These are phyloP conservation scores for Zaprionus obscuricornis DNA, from an alignment of 2,888 invertebrate genomes.

Conservation along the genomic window DNA sequence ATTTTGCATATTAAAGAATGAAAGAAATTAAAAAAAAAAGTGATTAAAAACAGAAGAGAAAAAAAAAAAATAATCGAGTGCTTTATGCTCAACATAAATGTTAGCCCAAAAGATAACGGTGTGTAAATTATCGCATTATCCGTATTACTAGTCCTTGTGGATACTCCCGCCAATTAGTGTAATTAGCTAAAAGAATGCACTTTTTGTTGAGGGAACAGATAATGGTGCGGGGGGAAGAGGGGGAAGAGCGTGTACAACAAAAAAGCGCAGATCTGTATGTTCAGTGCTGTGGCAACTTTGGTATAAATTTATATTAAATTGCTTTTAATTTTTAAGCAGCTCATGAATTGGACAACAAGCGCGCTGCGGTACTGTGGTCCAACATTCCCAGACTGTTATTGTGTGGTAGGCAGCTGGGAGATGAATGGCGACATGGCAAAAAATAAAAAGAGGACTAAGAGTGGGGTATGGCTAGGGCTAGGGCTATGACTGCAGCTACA, in stretches of 20 bases:
- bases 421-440: too few relatives aligned
- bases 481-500: too few relatives aligned
- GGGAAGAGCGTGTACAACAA: too few relatives aligned
- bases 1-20: too few relatives aligned
- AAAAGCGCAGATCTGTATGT: constrained; percentile 7
- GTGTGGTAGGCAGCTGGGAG: too few relatives aligned
- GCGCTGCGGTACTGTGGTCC: constrained; percentile 5
- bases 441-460: too few relatives aligned
- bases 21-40: too few relatives aligned
- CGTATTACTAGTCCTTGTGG: constrained; percentile 29
- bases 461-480: too few relatives aligned
- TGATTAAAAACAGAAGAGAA: too few relatives aligned
- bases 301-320: constrained; percentile 55
- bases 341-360: constrained; percentile 38
- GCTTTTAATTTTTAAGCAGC: constrained; percentile 59
- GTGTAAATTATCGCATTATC: constrained; percentile 61
- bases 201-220: constrained; percentile 28
- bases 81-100: background rate
- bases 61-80: too few relatives aligned
- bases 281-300: background rate
- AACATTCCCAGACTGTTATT: constrained; percentile 15
- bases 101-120: constrained; percentile 32
- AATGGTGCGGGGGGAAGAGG: too few relatives aligned
- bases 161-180: constrained; percentile 55
- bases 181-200: constrained; percentile 55